These are phyloP conservation scores for Trachemys scripta DNA, from an alignment of 2,113 vertebrate species.

Conservation along the genomic window DNA sequence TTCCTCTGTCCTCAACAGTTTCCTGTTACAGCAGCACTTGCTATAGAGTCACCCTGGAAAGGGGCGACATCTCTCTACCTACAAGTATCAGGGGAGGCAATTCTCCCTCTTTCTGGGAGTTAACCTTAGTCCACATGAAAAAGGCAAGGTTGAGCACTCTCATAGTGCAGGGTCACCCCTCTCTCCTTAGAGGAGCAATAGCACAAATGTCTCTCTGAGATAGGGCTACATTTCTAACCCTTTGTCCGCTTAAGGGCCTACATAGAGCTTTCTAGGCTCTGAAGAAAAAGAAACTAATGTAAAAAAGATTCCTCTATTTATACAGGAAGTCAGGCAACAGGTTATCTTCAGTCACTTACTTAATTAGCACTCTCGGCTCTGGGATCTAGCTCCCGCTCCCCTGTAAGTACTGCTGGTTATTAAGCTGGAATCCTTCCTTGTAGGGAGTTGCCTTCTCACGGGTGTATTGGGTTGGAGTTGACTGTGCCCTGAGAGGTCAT, in stretches of 20 bases:
- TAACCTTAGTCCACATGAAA: neutral
- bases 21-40: neutral
- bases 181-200: neutral
- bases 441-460: accelerated
- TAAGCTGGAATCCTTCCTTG: neutral
- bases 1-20: neutral
- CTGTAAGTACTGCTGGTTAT: neutral
- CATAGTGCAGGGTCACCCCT: neutral
- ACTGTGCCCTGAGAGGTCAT: neutral
- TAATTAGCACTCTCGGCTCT: neutral
- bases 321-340: neutral
- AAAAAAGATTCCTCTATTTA: no score
- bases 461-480: neutral
- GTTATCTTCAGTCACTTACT: neutral
- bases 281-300: neutral
- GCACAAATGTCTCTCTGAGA: neutral
- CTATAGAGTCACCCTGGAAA: neutral
- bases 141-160: neutral
- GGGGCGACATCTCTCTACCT: neutral
- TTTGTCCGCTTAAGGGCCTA: neutral
- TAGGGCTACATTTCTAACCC: neutral
- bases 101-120: neutral
- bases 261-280: neutral
- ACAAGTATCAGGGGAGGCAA: neutral
- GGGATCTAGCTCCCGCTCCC: no score